phyloP scores from a whole-genome alignment of 1,140 invertebrate species.

The Mycetomoellerius zeteki region DNA sequence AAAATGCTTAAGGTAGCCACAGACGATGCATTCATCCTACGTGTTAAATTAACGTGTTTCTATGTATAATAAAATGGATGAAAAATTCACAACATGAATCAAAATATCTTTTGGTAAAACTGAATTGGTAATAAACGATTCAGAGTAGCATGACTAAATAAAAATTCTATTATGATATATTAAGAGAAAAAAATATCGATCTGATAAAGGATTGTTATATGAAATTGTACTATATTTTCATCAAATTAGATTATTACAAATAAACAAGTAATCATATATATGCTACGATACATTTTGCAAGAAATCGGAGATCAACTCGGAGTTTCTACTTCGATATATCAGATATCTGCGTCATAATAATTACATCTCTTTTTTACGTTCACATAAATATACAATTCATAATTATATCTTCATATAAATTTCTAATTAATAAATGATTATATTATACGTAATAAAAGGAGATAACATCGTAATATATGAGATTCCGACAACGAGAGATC shows the following conservation, averaged over 20 bases:
- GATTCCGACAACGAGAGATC: background rate
- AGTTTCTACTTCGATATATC: slow-evolving; percentile 8
- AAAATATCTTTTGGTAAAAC: no score
- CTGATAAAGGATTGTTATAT: background rate
- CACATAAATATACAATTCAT: background rate
- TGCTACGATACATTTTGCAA: background rate
- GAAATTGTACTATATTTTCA: background rate
- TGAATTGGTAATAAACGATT: no score
- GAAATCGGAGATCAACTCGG: background rate
- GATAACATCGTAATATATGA: background rate
- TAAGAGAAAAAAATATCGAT: background rate
- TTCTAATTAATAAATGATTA: background rate
- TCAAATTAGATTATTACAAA: slow-evolving; percentile 4
- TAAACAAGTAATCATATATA: background rate
- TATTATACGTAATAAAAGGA: background rate
- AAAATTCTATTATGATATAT: background rate
- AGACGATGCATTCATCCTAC: no score
- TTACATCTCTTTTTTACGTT: background rate
- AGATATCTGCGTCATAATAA: slow-evolving; percentile 3
- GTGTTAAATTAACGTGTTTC: no score
- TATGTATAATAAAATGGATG: no score
- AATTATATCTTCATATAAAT: slow-evolving; percentile 2
- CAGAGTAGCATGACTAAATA: background rate
- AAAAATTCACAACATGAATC: no score
- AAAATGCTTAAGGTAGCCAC: no score